phyloP scores from a whole-genome alignment of 2,113 vertebrate genomes.

The Eretmochelys imbricata region DNA sequence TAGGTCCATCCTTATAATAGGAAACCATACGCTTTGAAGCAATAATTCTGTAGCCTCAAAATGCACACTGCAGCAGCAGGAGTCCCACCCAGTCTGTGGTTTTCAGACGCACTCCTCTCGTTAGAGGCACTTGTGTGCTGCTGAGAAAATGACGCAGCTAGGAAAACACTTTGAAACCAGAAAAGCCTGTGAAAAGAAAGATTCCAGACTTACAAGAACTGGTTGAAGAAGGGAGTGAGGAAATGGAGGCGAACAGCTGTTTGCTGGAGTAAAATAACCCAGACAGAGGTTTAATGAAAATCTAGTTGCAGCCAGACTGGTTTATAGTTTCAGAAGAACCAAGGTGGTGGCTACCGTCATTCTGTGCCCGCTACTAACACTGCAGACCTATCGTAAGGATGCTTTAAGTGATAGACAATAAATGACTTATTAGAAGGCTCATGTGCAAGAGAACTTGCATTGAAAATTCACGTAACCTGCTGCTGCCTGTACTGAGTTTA shows the following conservation, averaged over 20 bases:
- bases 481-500: not conserved
- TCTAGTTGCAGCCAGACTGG: not conserved
- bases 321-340: not conserved
- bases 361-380: not conserved
- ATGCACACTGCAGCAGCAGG: not conserved
- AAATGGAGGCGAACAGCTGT: not conserved
- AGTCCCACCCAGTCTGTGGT: fast-evolving
- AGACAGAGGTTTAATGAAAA: not conserved
- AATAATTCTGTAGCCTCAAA: not conserved
- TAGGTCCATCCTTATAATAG: not conserved
- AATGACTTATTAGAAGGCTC: not conserved
- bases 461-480: not conserved
- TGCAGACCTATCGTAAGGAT: not conserved
- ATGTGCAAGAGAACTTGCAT: not conserved
- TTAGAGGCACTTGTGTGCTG: not conserved
- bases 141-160: not conserved
- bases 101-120: not conserved
- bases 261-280: fast-evolving
- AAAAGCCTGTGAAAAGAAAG: not conserved
- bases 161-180: not conserved
- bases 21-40: not conserved
- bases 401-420: fast-evolving
- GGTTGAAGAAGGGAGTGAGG: not conserved
- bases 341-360: not conserved
- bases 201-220: not conserved